Percentiles rank a stretch among this genome's conserved stretches.
phyloP scores from a whole-genome alignment of 2,797 vertebrate genomes.

The Microhierax caerulescens region DNA sequence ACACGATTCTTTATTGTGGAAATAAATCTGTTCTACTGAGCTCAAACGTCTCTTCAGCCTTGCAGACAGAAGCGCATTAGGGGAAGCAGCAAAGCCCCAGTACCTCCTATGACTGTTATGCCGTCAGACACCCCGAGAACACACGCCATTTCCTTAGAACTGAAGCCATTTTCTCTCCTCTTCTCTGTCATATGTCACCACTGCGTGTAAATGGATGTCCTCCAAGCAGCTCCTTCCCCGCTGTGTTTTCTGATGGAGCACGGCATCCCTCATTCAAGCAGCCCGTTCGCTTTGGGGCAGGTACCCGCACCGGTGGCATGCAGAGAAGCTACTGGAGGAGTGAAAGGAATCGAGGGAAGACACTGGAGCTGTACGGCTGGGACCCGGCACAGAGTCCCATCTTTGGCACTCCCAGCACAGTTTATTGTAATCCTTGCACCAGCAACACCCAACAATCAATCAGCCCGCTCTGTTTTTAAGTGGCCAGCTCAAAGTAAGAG shows the following conservation, averaged over 20 bases:
- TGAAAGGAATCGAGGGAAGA: neutral
- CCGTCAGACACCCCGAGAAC: neutral
- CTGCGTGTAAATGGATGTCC: fast-evolving
- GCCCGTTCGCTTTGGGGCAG: neutral
- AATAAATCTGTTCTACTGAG: neutral
- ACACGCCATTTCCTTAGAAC: neutral
- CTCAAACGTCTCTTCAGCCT: neutral
- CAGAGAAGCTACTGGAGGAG: neutral
- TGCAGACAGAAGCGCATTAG: neutral
- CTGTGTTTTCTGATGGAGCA: neutral
- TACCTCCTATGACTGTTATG: fast-evolving
- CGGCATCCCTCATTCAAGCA: neutral
- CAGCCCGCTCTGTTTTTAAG: neutral
- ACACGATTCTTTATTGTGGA: neutral
- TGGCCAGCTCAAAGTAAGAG: neutral
- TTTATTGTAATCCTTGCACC: neutral
- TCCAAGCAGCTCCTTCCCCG: neutral
- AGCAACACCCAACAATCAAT: neutral
- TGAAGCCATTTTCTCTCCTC: neutral
- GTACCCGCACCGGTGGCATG: fast-evolving
- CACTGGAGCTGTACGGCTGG: neutral
- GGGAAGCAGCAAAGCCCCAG: neutral
- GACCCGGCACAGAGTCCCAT: neutral
- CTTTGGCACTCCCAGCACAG: neutral
- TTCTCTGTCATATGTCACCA: neutral